phyloP scores from a whole-genome alignment of 2,113 vertebrate genomes.

The Melanotaenia duboulayi region DNA sequence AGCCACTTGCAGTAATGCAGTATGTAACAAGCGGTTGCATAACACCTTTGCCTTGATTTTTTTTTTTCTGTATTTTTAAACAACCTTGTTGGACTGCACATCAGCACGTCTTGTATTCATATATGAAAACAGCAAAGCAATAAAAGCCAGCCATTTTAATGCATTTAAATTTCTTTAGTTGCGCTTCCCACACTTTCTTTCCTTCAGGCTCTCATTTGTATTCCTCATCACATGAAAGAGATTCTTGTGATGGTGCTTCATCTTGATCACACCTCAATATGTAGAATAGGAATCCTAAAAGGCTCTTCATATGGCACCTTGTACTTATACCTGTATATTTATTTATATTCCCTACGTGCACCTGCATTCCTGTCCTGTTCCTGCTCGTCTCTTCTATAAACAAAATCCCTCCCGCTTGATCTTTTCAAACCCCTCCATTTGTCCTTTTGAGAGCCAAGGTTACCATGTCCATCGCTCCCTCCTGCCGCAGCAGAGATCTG shows the following conservation, averaged over 20 bases:
- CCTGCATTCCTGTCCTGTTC: slow-evolving; percentile 17
- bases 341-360: not conserved
- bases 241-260: not conserved
- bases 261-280: slow-evolving; percentile 4
- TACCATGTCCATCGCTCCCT: slow-evolving; percentile 68
- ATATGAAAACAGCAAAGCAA: slow-evolving; percentile 1
- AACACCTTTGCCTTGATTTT: not conserved
- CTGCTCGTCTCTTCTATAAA: slow-evolving; percentile 53
- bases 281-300: not conserved
- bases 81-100: not conserved
- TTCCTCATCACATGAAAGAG: not conserved
- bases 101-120: not conserved
- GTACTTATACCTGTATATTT: not conserved
- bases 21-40: not conserved
- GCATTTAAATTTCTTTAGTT: slow-evolving; percentile 4
- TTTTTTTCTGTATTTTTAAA: not conserved
- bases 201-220: slow-evolving; percentile 10
- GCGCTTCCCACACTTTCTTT: not conserved
- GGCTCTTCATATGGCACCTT: not conserved
- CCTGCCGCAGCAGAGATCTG: slow-evolving; percentile 68
- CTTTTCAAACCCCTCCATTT: slow-evolving; percentile 70
- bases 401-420: slow-evolving; percentile 64
- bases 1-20: not conserved
- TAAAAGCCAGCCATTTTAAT: not conserved
- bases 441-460: slow-evolving; percentile 77